Base-by-base conservation (phyloP, 1,140 invertebrate species). In the Bombus picipes region DNA sequence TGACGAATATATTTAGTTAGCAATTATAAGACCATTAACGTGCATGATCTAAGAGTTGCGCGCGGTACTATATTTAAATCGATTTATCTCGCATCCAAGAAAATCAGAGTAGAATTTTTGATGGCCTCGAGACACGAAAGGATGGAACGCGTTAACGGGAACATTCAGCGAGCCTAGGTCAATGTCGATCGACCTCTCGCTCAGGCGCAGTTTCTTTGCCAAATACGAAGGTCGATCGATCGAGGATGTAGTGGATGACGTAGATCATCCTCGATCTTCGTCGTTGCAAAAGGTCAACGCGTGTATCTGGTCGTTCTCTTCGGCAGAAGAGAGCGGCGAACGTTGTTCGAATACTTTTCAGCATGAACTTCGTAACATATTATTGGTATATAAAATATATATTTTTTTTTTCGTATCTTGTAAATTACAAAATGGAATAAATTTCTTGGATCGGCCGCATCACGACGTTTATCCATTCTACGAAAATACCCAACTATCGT, bases 151-250 rank as follows among this genome's bases (percentile, higher is more conserved):
- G 71, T 75, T 74, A 82, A 82, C 81, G 81, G 81, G 81, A 83
- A 83, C 59, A 28, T 12, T 71, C 68, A 34, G 18, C 66, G 66
- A 83, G 39, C 28, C 47, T 84, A 68, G 75, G 76, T 84, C 82
- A 79, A 79, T 79, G 82, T 32, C 82, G 75, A 78, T 77, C 82
- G 82, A 59, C 43, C 62, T 78, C 74, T 83, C 74, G 82, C 73
- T 57, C 66, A 65, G 65, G 73, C 43, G 53, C 39, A 59, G 70
- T 85, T 80, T 85, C 83, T 80, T 73, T 73, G 83, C 76, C 77
- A 85, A 85, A 85, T 80, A 85, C 83, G 83, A 80, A 85, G 83
- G 82, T 84, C 76, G 82, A 79, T 70, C 74, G 81, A 77, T 79
- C 82, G 65, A 43, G 59, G 81, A 76, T 66, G 57, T 25, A 82